Base-by-base conservation (phyloP, 2,888 invertebrate genomes). In the Leptinotarsa tumamoca region DNA sequence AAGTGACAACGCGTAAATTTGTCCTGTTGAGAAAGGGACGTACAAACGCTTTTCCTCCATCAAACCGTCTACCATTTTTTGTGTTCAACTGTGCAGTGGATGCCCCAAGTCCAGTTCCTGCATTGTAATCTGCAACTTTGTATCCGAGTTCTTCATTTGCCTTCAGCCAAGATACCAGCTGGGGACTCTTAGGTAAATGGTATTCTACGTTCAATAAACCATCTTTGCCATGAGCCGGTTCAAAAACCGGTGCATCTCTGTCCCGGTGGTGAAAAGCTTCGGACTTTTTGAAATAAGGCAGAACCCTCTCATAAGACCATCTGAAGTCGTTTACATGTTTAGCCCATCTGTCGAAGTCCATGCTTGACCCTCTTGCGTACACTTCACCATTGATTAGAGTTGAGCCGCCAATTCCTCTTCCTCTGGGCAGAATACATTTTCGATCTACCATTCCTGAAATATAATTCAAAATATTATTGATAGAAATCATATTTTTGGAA, bases 41-140 rank as follows among this genome's bases (percentile, higher is more conserved):
- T 14, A 95, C 88, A 86, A 94, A 96, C 0, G 95, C 95, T 85
- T 94, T 94, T 3, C 93, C 91, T 0, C 94, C 91, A 85, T 95
- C 95, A 80, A 94, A 94, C 72, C 96, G 90, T 75, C 93, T 90
- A 0, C 96, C 95, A 69, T 91, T 89, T 67, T 92, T 89, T 81
- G 93, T 90, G 68, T 92, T 94, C 0, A 93, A 92, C 85, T 94
- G 94, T 0, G 92, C 91, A 23, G 91, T 90, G 0, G 92, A 92
- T 82, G 94, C 94, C 0, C 95, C 94, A 4, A 92, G 83, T 1
- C 79, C 79, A 3, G 68, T 79, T 23, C 73, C 74, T 5, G 73
- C 58, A 67, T 79, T 79, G 56, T 79, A 79, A 69, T 79, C 79
- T 4, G 76, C 71, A 21, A 74, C 33, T 15, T 43, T 63, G n/a